A percentile compares a stretch with the other conserved stretches of the same genome.
Conservation (phyloP, 2,797 vertebrate genomes). For the Periparus ater region DNA sequence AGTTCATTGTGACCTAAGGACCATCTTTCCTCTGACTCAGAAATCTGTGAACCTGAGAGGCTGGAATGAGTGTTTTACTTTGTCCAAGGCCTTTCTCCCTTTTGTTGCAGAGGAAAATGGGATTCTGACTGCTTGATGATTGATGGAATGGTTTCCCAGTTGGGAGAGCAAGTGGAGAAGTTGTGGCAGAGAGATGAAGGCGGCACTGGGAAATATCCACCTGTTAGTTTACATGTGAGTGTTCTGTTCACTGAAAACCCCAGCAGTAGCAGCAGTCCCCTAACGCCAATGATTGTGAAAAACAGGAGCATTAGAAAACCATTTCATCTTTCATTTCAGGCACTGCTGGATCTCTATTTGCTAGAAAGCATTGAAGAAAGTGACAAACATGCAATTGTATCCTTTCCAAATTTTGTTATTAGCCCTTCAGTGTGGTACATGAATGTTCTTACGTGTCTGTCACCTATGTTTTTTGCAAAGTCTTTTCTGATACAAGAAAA, state of each 20-base stretch:
- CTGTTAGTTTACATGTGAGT: background rate
- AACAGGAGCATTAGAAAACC: background rate
- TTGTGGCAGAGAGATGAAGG: slow-evolving; percentile 79
- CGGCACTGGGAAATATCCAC: slow-evolving; percentile 87
- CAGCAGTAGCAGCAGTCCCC: background rate
- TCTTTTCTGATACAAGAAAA: too few relatives aligned
- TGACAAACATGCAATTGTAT: slow-evolving; percentile 93
- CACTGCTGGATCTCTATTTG: slow-evolving; percentile 92
- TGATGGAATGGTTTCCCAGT: slow-evolving; percentile 87
- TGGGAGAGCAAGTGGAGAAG: slow-evolving; percentile 82
- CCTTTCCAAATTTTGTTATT: slow-evolving; percentile 71
- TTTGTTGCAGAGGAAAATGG: slow-evolving; percentile 87
- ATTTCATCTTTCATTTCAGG: slow-evolving; percentile 75
- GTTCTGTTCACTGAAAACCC: background rate
- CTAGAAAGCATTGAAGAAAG: slow-evolving; percentile 87
- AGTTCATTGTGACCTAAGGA: background rate
- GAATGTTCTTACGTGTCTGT: too few relatives aligned
- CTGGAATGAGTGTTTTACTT: background rate
- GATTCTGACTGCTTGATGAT: slow-evolving; percentile 91
- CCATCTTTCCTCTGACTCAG: background rate
- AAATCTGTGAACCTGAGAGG: background rate
- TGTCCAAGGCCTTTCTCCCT: background rate
- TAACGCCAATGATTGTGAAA: background rate
- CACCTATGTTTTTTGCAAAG: too few relatives aligned
- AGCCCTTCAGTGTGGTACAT: too few relatives aligned